A percentile compares a stretch with the other conserved stretches of the same genome.
Conservation (phyloP, 2,888 invertebrate species). For the Cheilosia urbana region DNA sequence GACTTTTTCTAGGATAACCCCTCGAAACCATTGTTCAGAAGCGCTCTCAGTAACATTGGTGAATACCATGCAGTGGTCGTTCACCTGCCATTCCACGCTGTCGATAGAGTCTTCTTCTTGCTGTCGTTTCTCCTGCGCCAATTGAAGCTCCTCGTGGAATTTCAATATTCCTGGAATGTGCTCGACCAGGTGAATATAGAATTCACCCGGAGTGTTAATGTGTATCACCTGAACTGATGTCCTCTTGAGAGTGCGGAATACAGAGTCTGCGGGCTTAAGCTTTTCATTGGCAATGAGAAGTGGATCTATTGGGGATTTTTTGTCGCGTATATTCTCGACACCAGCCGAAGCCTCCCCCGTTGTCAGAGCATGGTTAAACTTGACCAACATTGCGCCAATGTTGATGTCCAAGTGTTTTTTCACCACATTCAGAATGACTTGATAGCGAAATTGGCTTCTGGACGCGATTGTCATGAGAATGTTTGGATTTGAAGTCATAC, state of each 20-base stretch:
- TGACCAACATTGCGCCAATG: slow-evolving; percentile 85
- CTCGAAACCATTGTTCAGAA: slow-evolving; percentile 88
- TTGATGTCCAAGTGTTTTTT: slow-evolving; percentile 82
- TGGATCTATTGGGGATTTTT: slow-evolving; percentile 9
- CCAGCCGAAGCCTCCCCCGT: slow-evolving; percentile 81
- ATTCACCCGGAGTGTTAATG: slow-evolving; percentile 85
- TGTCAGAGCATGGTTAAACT: slow-evolving; percentile 84
- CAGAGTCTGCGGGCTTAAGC: slow-evolving; percentile 29
- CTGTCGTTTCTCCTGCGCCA: slow-evolving; percentile 52
- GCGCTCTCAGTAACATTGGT: slow-evolving; percentile 83
- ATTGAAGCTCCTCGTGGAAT: slow-evolving; percentile 85
- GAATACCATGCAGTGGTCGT: slow-evolving; percentile 85
- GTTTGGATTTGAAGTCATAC: slow-evolving; percentile 80
- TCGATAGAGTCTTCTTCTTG: slow-evolving; percentile 1
- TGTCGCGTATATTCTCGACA: slow-evolving; percentile 21
- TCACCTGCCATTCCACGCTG: slow-evolving; percentile 84
- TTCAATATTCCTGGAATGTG: slow-evolving; percentile 84
- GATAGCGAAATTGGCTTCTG: slow-evolving; percentile 77
- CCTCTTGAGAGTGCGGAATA: slow-evolving; percentile 66
- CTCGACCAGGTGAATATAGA: slow-evolving; percentile 86
- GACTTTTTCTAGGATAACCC: slow-evolving; percentile 80
- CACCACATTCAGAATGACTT: slow-evolving; percentile 83
- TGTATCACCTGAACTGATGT: slow-evolving; percentile 83
- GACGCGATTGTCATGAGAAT: slow-evolving; percentile 82
- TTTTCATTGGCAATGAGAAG: background rate